phyloP scores from a whole-genome alignment of 2,113 vertebrate species.

The Periophthalmodon schlosseri region DNA sequence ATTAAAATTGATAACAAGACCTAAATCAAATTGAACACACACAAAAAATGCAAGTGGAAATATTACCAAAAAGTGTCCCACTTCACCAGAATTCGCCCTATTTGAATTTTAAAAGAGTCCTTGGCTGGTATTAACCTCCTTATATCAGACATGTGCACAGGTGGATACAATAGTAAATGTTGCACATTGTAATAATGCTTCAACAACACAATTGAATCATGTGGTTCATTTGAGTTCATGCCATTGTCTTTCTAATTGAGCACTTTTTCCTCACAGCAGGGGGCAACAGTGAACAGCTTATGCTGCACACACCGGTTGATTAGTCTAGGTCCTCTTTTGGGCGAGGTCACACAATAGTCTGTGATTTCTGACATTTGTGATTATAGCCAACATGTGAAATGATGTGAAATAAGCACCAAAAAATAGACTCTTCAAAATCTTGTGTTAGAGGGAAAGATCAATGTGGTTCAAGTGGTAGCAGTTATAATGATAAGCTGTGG shows the following conservation, averaged over 20 bases:
- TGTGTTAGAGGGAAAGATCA: too few relatives aligned
- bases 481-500: too few relatives aligned
- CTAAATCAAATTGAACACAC: too few relatives aligned
- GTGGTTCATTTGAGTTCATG: neutral
- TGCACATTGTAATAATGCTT: neutral
- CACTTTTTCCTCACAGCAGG: constrained; percentile 49
- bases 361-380: neutral
- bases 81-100: too few relatives aligned
- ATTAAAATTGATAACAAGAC: too few relatives aligned
- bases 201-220: neutral
- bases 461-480: too few relatives aligned
- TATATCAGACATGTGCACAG: neutral
- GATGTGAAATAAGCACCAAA: too few relatives aligned
- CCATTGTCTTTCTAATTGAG: neutral
- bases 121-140: too few relatives aligned
- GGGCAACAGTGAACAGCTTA: constrained; percentile 70
- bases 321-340: constrained; percentile 9
- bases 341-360: constrained; percentile 34
- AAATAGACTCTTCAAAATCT: neutral
- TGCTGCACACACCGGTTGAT: neutral
- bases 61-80: too few relatives aligned
- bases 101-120: too few relatives aligned
- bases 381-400: neutral
- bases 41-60: too few relatives aligned
- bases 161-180: neutral